A percentile compares a stretch with the other conserved stretches of the same genome.
Conservation (phyloP, 1,140 invertebrate genomes). For the Neodiprion virginianus region DNA sequence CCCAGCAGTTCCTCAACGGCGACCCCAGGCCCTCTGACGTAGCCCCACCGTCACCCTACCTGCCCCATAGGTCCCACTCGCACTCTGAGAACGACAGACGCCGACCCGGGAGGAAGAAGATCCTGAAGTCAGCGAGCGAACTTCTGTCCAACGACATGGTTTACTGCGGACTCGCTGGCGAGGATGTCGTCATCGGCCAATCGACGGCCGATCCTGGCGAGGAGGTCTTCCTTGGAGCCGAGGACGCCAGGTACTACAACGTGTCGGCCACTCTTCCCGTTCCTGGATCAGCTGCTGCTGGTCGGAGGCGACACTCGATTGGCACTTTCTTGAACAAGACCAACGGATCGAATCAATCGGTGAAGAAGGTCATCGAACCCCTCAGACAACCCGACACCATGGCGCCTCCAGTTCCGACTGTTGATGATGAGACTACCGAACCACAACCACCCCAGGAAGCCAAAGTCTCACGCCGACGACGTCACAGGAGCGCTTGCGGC, state of each 20-base stretch:
- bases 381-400: slow-evolving; percentile 37
- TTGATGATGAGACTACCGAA: slow-evolving; percentile 31
- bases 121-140: slow-evolving; percentile 53
- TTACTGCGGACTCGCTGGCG: slow-evolving; percentile 48
- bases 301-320: slow-evolving; percentile 63
- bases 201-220: slow-evolving; percentile 48
- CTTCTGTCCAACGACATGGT: slow-evolving; percentile 57
- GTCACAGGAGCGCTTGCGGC: slow-evolving; percentile 35
- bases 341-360: neutral
- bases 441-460: slow-evolving; percentile 25
- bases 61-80: slow-evolving; percentile 54
- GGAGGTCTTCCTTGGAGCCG: slow-evolving; percentile 55
- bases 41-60: slow-evolving; percentile 60
- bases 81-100: slow-evolving; percentile 53
- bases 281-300: slow-evolving; percentile 30
- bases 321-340: slow-evolving; percentile 57
- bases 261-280: slow-evolving; percentile 51
- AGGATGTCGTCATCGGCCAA: slow-evolving; percentile 35
- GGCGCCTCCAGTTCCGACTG: slow-evolving; percentile 42
- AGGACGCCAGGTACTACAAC: slow-evolving; percentile 63
- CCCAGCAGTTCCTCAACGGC: slow-evolving; percentile 63
- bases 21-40: slow-evolving; percentile 66
- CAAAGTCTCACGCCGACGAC: slow-evolving; percentile 31
- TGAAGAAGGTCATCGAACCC: slow-evolving; percentile 9
- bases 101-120: slow-evolving; percentile 40